Conservation (phyloP, 2,113 vertebrate species). For the Zingel zingel region DNA sequence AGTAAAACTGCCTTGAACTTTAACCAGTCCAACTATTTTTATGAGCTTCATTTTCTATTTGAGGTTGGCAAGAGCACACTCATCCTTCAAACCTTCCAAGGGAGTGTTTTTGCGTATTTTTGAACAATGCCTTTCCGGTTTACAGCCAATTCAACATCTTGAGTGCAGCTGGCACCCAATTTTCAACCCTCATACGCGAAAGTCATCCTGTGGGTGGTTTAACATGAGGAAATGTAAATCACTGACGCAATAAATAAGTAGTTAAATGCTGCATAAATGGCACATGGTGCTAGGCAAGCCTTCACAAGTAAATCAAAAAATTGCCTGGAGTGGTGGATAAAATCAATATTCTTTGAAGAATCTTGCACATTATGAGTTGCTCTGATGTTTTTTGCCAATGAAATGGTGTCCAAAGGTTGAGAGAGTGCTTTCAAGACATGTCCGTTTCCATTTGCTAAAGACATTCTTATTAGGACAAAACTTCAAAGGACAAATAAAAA, state of each 20-base stretch:
- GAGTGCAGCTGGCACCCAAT: conserved; percentile 30
- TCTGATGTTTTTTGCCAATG: conserved; percentile 35
- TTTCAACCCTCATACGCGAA: conserved; percentile 32
- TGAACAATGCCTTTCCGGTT: conserved; percentile 56
- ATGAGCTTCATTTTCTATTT: conserved; percentile 46
- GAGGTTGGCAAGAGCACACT: conserved; percentile 24
- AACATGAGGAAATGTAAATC: conserved; percentile 68
- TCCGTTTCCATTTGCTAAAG: conserved; percentile 27
- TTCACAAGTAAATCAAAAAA: conserved; percentile 64
- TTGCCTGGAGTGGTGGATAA: conserved; percentile 56
- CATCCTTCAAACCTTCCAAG: conserved; percentile 15
- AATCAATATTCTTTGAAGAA: conserved; percentile 64
- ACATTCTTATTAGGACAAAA: conserved; percentile 27
- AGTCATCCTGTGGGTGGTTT: conserved; percentile 57
- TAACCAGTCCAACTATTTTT: conserved; percentile 38
- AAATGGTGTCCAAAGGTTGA: conserved; percentile 49
- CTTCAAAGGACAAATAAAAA: conserved; percentile 37
- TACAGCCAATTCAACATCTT: conserved; percentile 29
- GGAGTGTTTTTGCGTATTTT: conserved; percentile 17
- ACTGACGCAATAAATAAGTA: conserved; percentile 51
- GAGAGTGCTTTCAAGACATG: conserved; percentile 40
- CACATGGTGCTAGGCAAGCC: conserved; percentile 28
- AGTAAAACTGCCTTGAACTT: conserved; percentile 53
- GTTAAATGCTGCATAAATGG: conserved; percentile 64
- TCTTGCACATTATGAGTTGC: conserved; percentile 44